Base-by-base conservation (phyloP, 2,113 vertebrate genomes). In the Morphnarchus princeps region DNA sequence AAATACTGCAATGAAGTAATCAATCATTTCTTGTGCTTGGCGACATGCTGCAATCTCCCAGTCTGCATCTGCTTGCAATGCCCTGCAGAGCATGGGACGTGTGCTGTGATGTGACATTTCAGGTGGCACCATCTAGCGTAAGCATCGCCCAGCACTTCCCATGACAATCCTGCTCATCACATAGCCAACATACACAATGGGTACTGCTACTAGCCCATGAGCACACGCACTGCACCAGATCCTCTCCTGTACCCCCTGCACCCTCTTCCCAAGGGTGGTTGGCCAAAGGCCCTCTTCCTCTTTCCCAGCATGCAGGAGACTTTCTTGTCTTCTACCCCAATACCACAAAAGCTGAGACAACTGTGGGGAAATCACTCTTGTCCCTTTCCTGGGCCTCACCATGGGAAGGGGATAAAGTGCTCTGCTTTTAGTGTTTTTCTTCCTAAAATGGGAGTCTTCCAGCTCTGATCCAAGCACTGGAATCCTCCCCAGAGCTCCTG, bases 361-460 rank as follows among this genome's bases (percentile, higher is more conserved):
- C 29, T 72, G 13, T 31, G 49, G 25, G 57, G 62, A 85, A 55
- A 85, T 94, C 58, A 26, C 43, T 86, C 57, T 95, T 10, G 4
- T 80, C 62, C 95, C 90, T 82, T 80, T 95, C 32, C 40, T 73
- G 90, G 58, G 78, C 96, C 93, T 95, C 90, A 70, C 22, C 74
- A 88, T 70, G 15, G 25, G 63, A 96, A 88, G 62, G 58, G 12
- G 6, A 73, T 94, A 86, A 91, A 88, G 31, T 61, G 19, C 84
- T 91, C 70, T 69, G 70, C 57, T 93, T 95, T 93, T 80, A 92
- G 58, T 11, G 40, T 70, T 86, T 95, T 93, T 96, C 92, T 96
- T 97, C 95, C 96, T 96, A 96, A 96, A 96, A 97, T 94, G 90
- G 93, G 92, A 93, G 93, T 69, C 45, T 86, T 96, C 49, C 54